Percentiles rank a stretch among this genome's conserved stretches.
These are phyloP conservation scores for Aldrovandia affinis DNA, from an alignment of 2,797 vertebrate genomes.

Conservation along the genomic window DNA sequence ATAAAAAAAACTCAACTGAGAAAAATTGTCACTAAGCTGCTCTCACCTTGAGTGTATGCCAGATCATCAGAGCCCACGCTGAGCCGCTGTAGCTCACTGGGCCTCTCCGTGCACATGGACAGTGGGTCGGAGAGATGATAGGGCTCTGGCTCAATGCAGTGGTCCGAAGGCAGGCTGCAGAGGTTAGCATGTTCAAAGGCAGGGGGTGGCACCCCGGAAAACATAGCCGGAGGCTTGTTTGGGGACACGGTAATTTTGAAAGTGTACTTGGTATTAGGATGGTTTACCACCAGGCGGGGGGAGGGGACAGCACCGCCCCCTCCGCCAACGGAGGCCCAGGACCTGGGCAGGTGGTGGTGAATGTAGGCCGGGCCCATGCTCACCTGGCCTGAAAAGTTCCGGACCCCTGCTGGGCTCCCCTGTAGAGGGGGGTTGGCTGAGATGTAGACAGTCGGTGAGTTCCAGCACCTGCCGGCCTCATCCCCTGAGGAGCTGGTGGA, in stretches of 20 bases:
- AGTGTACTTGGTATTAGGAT: slow-evolving; percentile 99
- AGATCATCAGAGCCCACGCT: slow-evolving; percentile 96
- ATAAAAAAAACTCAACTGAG: background rate
- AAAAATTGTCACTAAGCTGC: too few relatives aligned
- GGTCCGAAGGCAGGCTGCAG: slow-evolving; percentile 86
- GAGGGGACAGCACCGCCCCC: slow-evolving; percentile 83
- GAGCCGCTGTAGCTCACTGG: slow-evolving; percentile 85
- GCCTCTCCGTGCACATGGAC: slow-evolving; percentile 84
- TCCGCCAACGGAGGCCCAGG: slow-evolving; percentile 84
- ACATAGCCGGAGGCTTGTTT: slow-evolving; percentile 96
- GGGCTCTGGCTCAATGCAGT: slow-evolving; percentile 88
- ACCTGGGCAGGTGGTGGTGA: slow-evolving; percentile 96
- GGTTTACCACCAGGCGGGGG: slow-evolving; percentile 95
- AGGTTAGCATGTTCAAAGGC: slow-evolving; percentile 98
- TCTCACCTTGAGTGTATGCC: slow-evolving; percentile 97
- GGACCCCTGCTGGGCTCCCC: slow-evolving; percentile 74
- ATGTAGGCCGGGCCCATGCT: slow-evolving; percentile 99
- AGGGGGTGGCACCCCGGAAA: slow-evolving; percentile 95
- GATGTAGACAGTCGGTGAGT: slow-evolving; percentile 96
- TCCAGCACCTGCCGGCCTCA: slow-evolving; percentile 79
- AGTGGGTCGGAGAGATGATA: slow-evolving; percentile 88
- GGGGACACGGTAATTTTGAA: slow-evolving; percentile 99
- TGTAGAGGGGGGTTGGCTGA: slow-evolving; percentile 88
- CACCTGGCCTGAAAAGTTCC: slow-evolving; percentile 90
- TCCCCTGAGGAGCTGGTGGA: slow-evolving; percentile 88